Evolutionary conservation across 2,888 invertebrate genomes (phyloP).

Genomic region (Danaus chrysippus): DNA sequence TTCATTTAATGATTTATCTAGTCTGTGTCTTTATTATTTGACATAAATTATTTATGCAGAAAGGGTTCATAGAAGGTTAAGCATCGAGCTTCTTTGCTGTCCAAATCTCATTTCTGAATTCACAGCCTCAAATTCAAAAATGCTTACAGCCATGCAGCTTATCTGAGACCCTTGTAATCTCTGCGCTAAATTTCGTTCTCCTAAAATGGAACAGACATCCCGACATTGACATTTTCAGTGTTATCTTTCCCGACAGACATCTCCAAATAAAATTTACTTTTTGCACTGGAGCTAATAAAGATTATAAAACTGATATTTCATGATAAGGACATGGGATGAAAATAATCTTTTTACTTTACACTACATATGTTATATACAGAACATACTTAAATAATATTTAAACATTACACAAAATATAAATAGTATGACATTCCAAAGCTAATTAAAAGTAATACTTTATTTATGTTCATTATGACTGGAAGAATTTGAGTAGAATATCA

Average conservation of each 20-base stretch:
- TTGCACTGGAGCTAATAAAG: background rate
- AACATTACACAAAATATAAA: no score
- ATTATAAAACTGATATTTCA: background rate
- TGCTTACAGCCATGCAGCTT: conserved; percentile 71
- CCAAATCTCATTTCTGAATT: conserved; percentile 9
- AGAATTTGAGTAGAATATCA: no score
- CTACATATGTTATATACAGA: no score
- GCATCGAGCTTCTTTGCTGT: no score
- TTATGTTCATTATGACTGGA: no score
- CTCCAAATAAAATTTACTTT: background rate
- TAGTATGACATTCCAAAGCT: no score
- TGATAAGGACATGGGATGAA: background rate
- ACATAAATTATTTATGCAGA: no score
- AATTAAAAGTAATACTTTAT: no score
- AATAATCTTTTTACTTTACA: background rate
- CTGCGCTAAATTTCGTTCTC: conserved; percentile 72
- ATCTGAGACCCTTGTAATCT: conserved; percentile 77
- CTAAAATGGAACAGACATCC: conserved; percentile 66
- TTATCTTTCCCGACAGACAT: conserved; percentile 66
- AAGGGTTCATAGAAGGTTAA: no score
- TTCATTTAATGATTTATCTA: no score
- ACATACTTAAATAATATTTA: no score
- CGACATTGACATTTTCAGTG: conserved; percentile 72
- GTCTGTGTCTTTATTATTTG: no score
- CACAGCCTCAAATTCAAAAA: conserved; percentile 57